Percentiles rank a stretch among this genome's conserved stretches.
phyloP scores from a whole-genome alignment of 92 coral and sea anemone species.

The Zoanthus sociatus region DNA sequence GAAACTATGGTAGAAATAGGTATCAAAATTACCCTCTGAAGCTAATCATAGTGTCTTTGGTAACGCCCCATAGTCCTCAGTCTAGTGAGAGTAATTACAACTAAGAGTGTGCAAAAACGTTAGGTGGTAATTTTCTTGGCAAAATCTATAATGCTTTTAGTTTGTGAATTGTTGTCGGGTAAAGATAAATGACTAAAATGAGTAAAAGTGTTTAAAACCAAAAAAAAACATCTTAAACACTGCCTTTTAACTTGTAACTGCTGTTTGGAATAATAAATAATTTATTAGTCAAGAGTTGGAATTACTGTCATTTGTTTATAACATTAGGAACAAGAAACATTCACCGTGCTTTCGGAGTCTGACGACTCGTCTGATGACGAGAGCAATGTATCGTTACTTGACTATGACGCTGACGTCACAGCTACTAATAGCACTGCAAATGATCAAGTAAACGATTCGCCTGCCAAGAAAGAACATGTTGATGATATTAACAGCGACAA shows the following conservation, averaged over 20 bases:
- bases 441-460: not conserved
- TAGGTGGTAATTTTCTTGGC: too few species aligned
- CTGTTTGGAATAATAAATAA: not conserved
- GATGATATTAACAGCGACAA: constrained; percentile 44
- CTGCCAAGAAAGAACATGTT: constrained; percentile 28
- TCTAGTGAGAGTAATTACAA: too few species aligned
- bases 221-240: not conserved
- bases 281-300: not conserved
- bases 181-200: not conserved
- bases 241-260: not conserved
- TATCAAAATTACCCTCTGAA: too few species aligned
- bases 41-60: too few species aligned
- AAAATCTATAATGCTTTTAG: too few species aligned
- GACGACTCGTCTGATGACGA: constrained; percentile 16
- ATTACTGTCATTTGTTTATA: not conserved
- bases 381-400: constrained; percentile 4
- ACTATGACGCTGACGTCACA: constrained; percentile 31
- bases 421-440: constrained; percentile 5
- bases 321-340: constrained; percentile 9
- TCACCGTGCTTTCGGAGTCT: constrained; percentile 22
- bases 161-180: too few species aligned
- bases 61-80: too few species aligned
- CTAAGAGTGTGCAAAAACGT: too few species aligned
- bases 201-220: too few species aligned
- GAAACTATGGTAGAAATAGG: too few species aligned